Evolutionary conservation across 1,140 invertebrate species (phyloP).

Genomic region (Zaprionus nigranus): DNA sequence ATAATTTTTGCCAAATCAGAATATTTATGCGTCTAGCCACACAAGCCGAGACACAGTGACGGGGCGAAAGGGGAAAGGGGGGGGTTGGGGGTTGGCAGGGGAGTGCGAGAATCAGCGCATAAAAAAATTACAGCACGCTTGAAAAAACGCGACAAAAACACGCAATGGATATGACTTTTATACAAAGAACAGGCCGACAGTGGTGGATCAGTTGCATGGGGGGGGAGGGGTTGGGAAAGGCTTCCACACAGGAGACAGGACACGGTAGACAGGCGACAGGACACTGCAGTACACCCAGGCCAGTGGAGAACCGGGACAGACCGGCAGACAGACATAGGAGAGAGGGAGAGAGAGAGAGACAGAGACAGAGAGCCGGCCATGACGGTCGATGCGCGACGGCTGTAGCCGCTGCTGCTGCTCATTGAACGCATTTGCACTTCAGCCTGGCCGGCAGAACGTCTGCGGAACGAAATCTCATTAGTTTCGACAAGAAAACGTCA

Average conservation of each 20-base stretch:
- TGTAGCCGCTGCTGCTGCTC: neutral
- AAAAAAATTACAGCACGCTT: slow-evolving; percentile 79
- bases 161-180: slow-evolving; percentile 82
- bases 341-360: neutral
- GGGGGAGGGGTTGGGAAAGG: neutral
- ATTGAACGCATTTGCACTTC: slow-evolving; percentile 19
- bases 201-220: neutral
- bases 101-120: slow-evolving; percentile 47
- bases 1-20: slow-evolving; percentile 84
- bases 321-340: neutral
- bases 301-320: slow-evolving; percentile 19
- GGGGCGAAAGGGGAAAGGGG: neutral
- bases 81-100: neutral
- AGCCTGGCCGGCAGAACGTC: neutral
- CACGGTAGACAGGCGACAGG: slow-evolving; percentile 7
- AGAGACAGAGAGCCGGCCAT: neutral
- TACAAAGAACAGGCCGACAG: slow-evolving; percentile 54
- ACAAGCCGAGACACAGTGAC: slow-evolving; percentile 31
- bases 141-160: slow-evolving; percentile 81
- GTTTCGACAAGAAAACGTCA: neutral
- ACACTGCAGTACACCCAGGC: slow-evolving; percentile 13
- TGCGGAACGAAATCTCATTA: neutral
- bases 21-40: slow-evolving; percentile 83
- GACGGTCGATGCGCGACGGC: neutral
- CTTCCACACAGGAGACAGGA: slow-evolving; percentile 23